Percentiles rank a stretch among this genome's conserved stretches.
Conservation (phyloP, 1,140 invertebrate species). For the Bactericera cockerelli region DNA sequence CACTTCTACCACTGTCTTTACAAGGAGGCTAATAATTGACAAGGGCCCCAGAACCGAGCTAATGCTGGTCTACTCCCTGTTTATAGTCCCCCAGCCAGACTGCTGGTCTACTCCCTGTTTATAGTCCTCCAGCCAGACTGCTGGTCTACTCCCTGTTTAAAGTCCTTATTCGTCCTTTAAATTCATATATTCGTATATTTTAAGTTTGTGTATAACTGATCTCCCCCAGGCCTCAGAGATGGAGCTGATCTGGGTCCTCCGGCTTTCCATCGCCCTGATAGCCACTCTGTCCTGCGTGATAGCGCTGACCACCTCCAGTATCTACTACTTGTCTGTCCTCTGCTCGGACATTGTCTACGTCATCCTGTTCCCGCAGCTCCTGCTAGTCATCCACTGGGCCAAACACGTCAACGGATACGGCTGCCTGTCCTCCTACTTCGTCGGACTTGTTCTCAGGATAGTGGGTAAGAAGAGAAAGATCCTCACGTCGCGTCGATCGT, state of each 20-base stretch:
- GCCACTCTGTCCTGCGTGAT: slow-evolving; percentile 49
- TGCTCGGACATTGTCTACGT: slow-evolving; percentile 67
- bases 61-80: too few species aligned
- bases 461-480: slow-evolving; percentile 41
- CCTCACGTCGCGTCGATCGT: too few species aligned
- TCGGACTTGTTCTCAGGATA: slow-evolving; percentile 47
- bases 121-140: too few species aligned
- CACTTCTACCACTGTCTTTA: too few species aligned
- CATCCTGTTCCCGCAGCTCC: slow-evolving; percentile 63
- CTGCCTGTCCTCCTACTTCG: slow-evolving; percentile 45
- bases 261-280: slow-evolving; percentile 48
- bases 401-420: slow-evolving; percentile 59
- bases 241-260: slow-evolving; percentile 60
- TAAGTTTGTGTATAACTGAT: too few species aligned
- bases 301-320: slow-evolving; percentile 54
- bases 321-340: slow-evolving; percentile 64
- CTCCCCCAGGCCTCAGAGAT: slow-evolving; percentile 48
- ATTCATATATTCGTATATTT: too few species aligned
- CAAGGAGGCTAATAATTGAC: too few species aligned
- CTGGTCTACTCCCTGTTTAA: too few species aligned
- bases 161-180: too few species aligned
- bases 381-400: slow-evolving; percentile 56
- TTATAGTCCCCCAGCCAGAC: too few species aligned
- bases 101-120: too few species aligned
- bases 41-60: too few species aligned